phyloP scores from a whole-genome alignment of 2,113 vertebrate genomes.

The Thalassoma bifasciatum region DNA sequence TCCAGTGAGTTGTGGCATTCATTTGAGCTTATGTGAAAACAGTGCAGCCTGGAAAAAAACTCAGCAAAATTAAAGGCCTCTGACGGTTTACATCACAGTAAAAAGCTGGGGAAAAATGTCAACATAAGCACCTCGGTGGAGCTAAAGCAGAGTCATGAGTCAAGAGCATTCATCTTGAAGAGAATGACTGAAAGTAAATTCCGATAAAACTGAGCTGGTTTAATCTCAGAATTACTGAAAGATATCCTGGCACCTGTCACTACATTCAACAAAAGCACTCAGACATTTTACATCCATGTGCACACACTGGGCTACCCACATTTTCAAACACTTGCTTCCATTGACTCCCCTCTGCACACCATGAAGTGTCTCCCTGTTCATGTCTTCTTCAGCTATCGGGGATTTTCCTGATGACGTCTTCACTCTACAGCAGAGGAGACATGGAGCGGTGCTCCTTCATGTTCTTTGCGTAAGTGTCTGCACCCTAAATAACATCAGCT shows the following conservation, averaged over 20 bases:
- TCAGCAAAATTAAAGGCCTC: not conserved
- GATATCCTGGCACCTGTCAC: not conserved
- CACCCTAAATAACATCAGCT: not conserved
- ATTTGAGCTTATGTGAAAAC: constrained; percentile 7
- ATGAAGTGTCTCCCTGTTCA: not conserved
- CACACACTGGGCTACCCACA: too few relatives aligned
- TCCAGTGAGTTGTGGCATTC: constrained; percentile 14
- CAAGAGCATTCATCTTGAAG: not conserved
- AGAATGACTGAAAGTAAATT: constrained; percentile 8
- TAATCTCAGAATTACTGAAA: constrained; percentile 4
- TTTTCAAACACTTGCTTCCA: too few relatives aligned
- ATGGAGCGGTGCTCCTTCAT: constrained; percentile 83
- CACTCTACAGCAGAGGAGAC: constrained; percentile 77
- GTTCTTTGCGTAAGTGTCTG: constrained; percentile 81
- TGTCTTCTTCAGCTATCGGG: constrained; percentile 73
- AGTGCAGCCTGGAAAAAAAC: constrained; percentile 18
- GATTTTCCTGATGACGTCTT: constrained; percentile 86
- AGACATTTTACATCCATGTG: not conserved
- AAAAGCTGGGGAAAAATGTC: not conserved
- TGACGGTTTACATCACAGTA: not conserved
- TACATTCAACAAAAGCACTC: not conserved
- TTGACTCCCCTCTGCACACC: not conserved
- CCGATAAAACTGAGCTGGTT: not conserved
- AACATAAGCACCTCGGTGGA: not conserved
- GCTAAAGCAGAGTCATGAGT: constrained; percentile 5